Evolutionary conservation across 2,888 invertebrate species (phyloP), one percentile per base, ranked within the genome.

Genomic region (Mythimna pallens): DNA sequence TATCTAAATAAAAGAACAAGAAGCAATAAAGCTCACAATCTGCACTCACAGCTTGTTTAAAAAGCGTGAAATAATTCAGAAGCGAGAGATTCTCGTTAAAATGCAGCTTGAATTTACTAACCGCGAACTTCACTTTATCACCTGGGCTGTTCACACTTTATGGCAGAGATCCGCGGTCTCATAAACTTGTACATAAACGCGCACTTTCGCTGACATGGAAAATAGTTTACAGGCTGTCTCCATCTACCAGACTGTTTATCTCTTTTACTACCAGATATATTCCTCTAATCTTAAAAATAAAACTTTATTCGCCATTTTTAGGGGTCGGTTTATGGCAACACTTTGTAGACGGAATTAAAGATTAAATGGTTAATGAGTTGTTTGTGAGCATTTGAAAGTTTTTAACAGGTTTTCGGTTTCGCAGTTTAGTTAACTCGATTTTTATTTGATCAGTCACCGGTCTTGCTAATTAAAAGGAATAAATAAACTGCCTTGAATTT

Each of bases 171-270:
- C 74, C 78, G 71, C 80, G 88, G 85, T 82, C 81, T 80, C 89
- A 89, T 93, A 93, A 93, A 94, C 90, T 88, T 87, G 81, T 25
- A 73, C 91, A 92, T 94, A 94, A 94, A 93, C 90, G 92, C 90
- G 91, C 91, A 92, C 93, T 94, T 94, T 94, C 90, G 95, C 94
- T 94, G 95, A 95, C 95, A 94, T 92, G 93, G 94, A 94, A 95
- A 95, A 95, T 95, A 95, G 95, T 95, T 95, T 94, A 95, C 93
- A 93, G 91, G 93, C 92, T 84, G 91, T 92, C 92, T 92, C 89
- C 89, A 86, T 90, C 89, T 91, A 90, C 92, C 90, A 90, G 89
- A 90, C 89, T 93, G 93, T 93, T 94, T 94, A 95, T 94, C 94
- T 86, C 86, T 87, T 94, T 94, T 93, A 94, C 91, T 91, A 89